phyloP scores from a whole-genome alignment of 1,140 invertebrate species.

The Zaprionus africanus region DNA sequence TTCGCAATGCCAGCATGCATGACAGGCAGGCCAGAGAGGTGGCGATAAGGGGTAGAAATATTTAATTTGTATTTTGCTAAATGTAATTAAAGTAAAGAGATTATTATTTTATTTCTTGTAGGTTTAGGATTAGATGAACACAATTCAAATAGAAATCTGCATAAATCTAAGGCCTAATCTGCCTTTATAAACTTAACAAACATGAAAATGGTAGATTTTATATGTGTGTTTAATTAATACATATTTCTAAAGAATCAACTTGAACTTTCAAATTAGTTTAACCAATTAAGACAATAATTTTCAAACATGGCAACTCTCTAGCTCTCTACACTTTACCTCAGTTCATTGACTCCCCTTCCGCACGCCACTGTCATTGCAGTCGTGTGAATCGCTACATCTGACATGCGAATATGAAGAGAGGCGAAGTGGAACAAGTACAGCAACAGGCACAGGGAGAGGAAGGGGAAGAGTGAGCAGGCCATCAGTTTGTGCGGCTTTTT shows the following conservation, averaged over 20 bases:
- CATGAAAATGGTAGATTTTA: no score
- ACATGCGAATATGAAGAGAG: conserved; percentile 10
- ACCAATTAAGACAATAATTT: no score
- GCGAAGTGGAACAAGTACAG: neutral
- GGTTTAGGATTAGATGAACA: no score
- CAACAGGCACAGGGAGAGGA: neutral
- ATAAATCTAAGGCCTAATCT: no score
- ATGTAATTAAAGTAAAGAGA: no score
- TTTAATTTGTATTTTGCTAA: no score
- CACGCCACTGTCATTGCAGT: neutral
- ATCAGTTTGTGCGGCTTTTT: conserved; percentile 38
- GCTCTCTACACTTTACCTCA: neutral
- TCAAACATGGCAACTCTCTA: neutral
- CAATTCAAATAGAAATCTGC: no score
- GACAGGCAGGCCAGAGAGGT: neutral
- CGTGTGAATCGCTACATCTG: conserved; percentile 4
- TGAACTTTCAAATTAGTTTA: no score
- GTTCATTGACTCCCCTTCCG: neutral
- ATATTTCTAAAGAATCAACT: no score
- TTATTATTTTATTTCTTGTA: no score
- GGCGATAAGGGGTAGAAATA: neutral
- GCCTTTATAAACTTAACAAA: no score
- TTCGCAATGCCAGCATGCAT: neutral
- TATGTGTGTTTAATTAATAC: no score
- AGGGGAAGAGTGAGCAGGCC: neutral